Evolutionary conservation across 1,140 invertebrate genomes (phyloP), one percentile per base, ranked within the genome.

Genomic region (Tetramorium parvispinum): DNA sequence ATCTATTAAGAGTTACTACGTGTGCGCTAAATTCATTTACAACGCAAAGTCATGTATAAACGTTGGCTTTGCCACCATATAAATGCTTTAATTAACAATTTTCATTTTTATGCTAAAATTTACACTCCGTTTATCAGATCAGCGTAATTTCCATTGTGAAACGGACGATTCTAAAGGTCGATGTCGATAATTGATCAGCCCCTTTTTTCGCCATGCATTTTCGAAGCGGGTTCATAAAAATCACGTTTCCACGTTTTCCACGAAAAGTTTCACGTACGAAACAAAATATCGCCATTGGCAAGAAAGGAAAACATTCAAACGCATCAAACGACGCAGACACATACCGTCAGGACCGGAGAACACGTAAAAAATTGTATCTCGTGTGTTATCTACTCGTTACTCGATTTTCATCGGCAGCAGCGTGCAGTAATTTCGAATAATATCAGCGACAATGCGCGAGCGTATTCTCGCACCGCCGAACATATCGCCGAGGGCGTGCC

Each of bases 291-390:
- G 46, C 16, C 68, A 65, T 49, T 40, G 40, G 32, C n/a, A 37
- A 73, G 66, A 49, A 59, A 71, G 51, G 21, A 75, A 83, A 75
- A 75, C 53, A 82, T 43, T 61, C 18, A 13, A 27, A 21, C 16
- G 24, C 37, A 10, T n/a, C 11, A 40, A 71, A 43, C 63, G 37
- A 16, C 21, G 24, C 37, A 21, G 51, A 57, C 59, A 57, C 59
- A 24, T 7, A 43, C 18, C 63, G 21, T 53, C 32, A 53, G 18
- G 16, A 24, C 11, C 24, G 51, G 8, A 32, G 32, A 18, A 63
- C 8, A 18, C 10, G 16, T 27, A 81, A 81, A 57, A 49, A 46
- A 59, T 32, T 16, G 40, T 27, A 46, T 13, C 21, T 18, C 40
- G 24, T 40, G n/a, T 13, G 21, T 46, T 8, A 53, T n/a, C 18